Base-by-base conservation (phyloP, 2,888 invertebrate genomes). In the Serripes groenlandicus region DNA sequence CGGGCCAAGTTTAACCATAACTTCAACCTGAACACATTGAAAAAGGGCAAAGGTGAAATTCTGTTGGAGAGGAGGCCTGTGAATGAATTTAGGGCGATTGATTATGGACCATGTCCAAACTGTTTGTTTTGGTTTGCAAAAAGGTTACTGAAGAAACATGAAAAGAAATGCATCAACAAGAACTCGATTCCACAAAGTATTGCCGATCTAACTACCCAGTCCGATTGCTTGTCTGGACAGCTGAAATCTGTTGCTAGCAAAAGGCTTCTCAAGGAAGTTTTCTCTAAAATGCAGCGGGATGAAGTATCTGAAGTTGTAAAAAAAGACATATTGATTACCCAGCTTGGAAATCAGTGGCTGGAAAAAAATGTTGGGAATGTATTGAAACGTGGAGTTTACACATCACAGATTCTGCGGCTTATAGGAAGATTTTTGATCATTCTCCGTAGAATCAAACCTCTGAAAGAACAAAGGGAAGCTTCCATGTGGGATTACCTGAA, bases 291-390 rank as follows among this genome's bases (percentile, higher is more conserved):
- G 83, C 56, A n/a, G 0, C 0, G 7, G 18, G 81, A 81, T 68
- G 64, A 66, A 34, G 72, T 84, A 7, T 58, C 58, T 9, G 26
- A n/a, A 52, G n/a, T 70, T 23, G 78, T 32, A 1, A 77, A 52
- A 68, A 42, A 32, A 7, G 83, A 83, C 32, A 37, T 15, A 15
- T 21, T 83, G 7, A 83, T 80, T 21, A 52, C 66, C 9, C 73
- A 74, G 15, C 68, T 83, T 0, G 83, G 79, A 58, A 83, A 83
- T 26, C 69, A 70, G 69, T 83, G 77, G 79, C 1, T 80, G n/a
- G 64, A 80, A 23, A 83, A 77, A 56, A 80, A 77, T 49, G 52
- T 73, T 7, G 79, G 79, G 5, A 83, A 83, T 60, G 34, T 21
- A 18, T 23, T 80, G 18, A 83, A 83, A 49, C 34, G 79, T 21